Base-by-base conservation (phyloP, 1,140 invertebrate genomes). In the Phocides pigmalion region DNA sequence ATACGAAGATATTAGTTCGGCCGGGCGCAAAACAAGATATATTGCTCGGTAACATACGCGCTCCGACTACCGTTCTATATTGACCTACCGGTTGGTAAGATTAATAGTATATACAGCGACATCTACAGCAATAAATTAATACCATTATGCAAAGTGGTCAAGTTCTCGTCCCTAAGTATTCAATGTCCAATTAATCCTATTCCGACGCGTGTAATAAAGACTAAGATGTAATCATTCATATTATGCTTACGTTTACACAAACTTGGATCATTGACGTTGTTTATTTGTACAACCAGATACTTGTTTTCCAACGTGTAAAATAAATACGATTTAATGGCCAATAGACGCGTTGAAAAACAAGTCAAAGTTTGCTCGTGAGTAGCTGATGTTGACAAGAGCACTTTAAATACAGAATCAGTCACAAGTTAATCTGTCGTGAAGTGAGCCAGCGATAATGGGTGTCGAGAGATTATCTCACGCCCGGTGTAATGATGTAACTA, bases 391-490 rank as follows among this genome's bases (percentile, higher is more conserved):
- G 28, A 39, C 49, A 51, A 51, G 42, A 35, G 28, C 28, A 51
- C 49, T 51, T 51, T 51, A 51, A 42, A 51, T 28, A 62, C 25
- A 41, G 50, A 46, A 51, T 42, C 42, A 54, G 56, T 67, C 41
- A 79, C 74, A 70, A 81, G 67, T 73, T 71, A 76, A 81, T 73
- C 65, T 67, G 65, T 66, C 71, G 49, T 44, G 49, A 64, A 58
- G 54, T 62, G 70, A 75, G 62, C 39, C 65, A 17, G 42, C 65
- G 74, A 69, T 79, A 74, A 79, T 79, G 66, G 68, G 63, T 49
- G 66, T 61, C 62, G 59, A 66, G 61, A 77, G 71, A 80, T 77
- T 77, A 80, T 81, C 80, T 82, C 79, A 74, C 81, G 74, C 71
- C 63, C 59, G 25, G 50, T 51, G 63, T 76, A 76, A 79, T 75